These are phyloP conservation scores for Drosophila basisetae DNA, from an alignment of 2,888 invertebrate species.

Conservation along the genomic window DNA sequence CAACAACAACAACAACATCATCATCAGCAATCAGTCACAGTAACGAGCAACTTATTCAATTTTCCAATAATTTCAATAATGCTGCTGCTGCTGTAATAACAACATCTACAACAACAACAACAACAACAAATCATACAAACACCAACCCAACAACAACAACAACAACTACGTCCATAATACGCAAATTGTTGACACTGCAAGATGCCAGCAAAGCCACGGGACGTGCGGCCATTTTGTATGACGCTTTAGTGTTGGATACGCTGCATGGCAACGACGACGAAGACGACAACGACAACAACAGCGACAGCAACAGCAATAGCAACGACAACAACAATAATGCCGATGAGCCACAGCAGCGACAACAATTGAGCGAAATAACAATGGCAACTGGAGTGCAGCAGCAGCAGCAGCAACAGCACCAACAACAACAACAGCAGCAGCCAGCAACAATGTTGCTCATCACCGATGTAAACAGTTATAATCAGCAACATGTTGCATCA, in stretches of 20 bases:
- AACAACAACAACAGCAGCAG: constrained; percentile 54
- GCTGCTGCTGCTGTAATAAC: constrained; percentile 38
- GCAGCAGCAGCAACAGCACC: constrained; percentile 29
- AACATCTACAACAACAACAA: constrained; percentile 49
- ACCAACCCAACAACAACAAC: constrained; percentile 45
- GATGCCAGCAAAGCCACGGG: constrained; percentile 78
- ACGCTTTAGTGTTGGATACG: constrained; percentile 83
- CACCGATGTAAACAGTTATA: constrained; percentile 81
- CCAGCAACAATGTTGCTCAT: constrained; percentile 82
- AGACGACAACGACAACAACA: constrained; percentile 36
- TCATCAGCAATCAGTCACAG: constrained; percentile 56
- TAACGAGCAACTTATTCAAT: constrained; percentile 72
- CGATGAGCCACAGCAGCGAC: constrained; percentile 56
- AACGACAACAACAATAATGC: constrained; percentile 16
- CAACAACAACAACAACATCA: constrained; percentile 5
- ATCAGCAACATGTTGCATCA: constrained; percentile 63
- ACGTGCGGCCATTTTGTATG: constrained; percentile 82
- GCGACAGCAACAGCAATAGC: constrained; percentile 18
- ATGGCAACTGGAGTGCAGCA: constrained; percentile 1
- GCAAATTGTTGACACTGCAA: constrained; percentile 78
- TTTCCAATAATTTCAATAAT: constrained; percentile 74
- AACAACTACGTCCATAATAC: constrained; percentile 69
- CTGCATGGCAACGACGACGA: constrained; percentile 80
- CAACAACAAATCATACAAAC: constrained; percentile 56
- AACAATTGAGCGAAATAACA: constrained; percentile 17